phyloP scores from a whole-genome alignment of 2,113 vertebrate genomes.

The Alectura lathami region DNA sequence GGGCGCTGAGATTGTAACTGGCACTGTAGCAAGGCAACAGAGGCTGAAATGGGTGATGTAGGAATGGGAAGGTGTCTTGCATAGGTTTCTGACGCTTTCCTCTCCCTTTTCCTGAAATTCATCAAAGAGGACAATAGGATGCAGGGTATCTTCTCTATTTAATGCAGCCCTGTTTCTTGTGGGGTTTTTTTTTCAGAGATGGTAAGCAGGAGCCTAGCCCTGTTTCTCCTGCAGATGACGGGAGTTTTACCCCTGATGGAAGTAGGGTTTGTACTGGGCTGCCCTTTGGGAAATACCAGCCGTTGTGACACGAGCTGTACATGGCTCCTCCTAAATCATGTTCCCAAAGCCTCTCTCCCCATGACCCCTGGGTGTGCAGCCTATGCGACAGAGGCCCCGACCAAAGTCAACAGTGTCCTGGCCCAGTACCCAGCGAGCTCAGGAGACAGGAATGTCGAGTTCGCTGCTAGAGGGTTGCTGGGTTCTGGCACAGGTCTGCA shows the following conservation, averaged over 20 bases:
- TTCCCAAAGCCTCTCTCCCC: background rate
- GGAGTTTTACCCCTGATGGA: background rate
- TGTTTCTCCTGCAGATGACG: rapidly evolving
- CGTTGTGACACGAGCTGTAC: no score
- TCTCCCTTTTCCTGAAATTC: background rate
- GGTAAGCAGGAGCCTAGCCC: background rate
- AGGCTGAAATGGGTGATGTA: background rate
- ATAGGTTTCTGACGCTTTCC: background rate
- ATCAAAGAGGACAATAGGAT: background rate
- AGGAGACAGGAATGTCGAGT: conserved; percentile 32
- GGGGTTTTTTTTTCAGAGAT: background rate
- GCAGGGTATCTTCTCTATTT: background rate
- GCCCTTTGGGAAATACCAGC: background rate
- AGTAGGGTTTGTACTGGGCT: background rate
- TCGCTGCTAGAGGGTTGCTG: background rate
- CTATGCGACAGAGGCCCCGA: background rate
- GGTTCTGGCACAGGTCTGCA: background rate
- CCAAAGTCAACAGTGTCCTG: background rate
- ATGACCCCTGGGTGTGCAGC: background rate
- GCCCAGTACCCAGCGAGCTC: background rate
- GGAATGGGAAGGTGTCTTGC: background rate
- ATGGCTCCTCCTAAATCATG: background rate
- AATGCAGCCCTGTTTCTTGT: background rate
- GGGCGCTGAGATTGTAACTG: background rate
- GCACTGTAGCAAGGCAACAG: background rate